phyloP scores from a whole-genome alignment of 2,888 invertebrate species.

The Phytoseiulus persimilis region DNA sequence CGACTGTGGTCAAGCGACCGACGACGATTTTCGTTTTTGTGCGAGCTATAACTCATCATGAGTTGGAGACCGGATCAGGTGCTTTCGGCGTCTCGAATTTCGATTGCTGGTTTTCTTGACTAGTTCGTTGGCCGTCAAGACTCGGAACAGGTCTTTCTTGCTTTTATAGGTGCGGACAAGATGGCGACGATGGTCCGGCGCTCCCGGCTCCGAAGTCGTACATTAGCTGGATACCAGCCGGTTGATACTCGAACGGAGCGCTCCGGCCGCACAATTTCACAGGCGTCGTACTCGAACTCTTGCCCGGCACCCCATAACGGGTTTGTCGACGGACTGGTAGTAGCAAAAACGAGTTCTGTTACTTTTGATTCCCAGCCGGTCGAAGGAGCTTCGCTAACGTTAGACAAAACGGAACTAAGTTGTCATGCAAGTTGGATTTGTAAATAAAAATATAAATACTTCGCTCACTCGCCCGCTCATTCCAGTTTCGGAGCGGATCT shows the following conservation, averaged over 20 bases:
- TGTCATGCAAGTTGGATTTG: constrained; percentile 34
- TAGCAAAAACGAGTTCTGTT: constrained; percentile 26
- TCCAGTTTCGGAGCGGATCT: background rate
- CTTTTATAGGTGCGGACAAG: background rate
- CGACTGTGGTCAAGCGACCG: background rate
- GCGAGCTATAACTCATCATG: background rate
- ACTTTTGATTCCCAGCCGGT: constrained; percentile 34
- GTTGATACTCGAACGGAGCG: background rate
- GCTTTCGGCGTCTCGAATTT: background rate
- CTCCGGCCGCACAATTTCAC: background rate
- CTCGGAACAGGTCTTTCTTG: background rate
- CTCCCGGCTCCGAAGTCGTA: background rate
- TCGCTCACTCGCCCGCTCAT: background rate
- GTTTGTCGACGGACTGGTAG: background rate
- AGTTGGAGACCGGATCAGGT: background rate
- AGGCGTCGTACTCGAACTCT: background rate
- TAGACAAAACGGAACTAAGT: constrained; percentile 10
- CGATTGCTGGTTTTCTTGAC: background rate
- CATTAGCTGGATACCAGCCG: background rate
- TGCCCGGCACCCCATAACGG: background rate
- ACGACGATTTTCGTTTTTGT: background rate
- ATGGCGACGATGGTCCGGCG: background rate
- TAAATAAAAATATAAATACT: constrained; percentile 31
- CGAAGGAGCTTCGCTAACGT: background rate
- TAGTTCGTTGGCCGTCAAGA: background rate